Conservation (phyloP, 2,888 invertebrate genomes). For the Nipponacmea schrenckii region DNA sequence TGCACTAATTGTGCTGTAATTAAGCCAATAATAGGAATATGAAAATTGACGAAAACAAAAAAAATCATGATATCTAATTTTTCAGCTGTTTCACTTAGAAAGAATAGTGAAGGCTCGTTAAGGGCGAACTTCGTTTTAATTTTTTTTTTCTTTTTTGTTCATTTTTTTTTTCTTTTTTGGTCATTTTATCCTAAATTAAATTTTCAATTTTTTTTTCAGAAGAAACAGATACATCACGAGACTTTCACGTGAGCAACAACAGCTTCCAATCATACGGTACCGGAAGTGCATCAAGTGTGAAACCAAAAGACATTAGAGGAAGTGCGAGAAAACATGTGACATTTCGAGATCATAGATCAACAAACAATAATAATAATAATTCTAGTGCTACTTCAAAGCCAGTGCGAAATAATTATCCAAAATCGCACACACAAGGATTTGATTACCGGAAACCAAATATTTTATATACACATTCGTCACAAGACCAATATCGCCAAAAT, state of each 20-base stretch:
- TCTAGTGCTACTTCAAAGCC: constrained; percentile 1
- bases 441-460: not conserved
- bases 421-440: not conserved
- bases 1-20: no score
- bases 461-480: not conserved
- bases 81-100: no score
- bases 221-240: not conserved
- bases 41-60: no score
- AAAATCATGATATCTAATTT: no score
- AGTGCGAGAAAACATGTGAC: constrained; percentile 37
- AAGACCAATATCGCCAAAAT: not conserved
- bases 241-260: not conserved
- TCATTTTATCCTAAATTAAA: no score
- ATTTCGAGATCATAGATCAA: constrained; percentile 28
- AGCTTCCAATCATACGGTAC: not conserved
- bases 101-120: no score
- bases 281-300: constrained; percentile 18
- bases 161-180: not conserved
- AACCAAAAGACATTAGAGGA: constrained; percentile 26
- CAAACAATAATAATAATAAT: not conserved
- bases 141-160: no score
- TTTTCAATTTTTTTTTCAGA: constrained; percentile 1
- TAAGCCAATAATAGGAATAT: no score
- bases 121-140: no score
- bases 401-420: not conserved